phyloP scores from a whole-genome alignment of 64 coral and sea anemone genomes.

The Pachyseris speciosa region DNA sequence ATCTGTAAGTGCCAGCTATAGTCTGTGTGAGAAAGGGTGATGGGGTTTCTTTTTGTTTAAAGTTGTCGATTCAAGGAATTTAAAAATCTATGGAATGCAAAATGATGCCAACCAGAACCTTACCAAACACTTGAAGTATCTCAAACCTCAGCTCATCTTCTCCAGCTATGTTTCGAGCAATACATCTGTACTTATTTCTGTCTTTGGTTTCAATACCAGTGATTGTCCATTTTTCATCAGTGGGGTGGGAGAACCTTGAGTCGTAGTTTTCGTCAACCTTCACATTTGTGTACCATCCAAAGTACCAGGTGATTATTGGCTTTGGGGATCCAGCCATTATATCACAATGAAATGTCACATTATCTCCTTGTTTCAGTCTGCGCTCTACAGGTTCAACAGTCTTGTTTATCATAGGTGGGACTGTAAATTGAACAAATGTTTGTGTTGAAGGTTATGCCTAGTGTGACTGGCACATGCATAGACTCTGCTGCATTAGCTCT shows the following conservation, averaged over 20 bases:
- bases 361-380: neutral
- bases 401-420: neutral
- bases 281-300: neutral
- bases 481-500: too few relatives aligned
- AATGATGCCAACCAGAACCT: too few relatives aligned
- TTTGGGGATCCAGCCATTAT: neutral
- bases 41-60: too few relatives aligned
- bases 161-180: neutral
- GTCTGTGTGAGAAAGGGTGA: too few relatives aligned
- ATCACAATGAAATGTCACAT: slow-evolving; percentile 10
- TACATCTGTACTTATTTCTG: neutral
- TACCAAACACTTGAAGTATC: neutral
- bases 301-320: slow-evolving; percentile 2
- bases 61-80: too few relatives aligned
- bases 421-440: neutral
- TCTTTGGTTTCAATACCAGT: neutral
- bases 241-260: neutral
- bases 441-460: too few relatives aligned
- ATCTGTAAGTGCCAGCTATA: too few relatives aligned
- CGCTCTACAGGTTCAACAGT: neutral
- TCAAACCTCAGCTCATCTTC: neutral
- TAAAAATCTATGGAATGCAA: too few relatives aligned
- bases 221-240: neutral
- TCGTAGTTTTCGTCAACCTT: neutral
- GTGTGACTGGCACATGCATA: too few relatives aligned